phyloP scores from a whole-genome alignment of 1,140 invertebrate species.

The Samia ricini region DNA sequence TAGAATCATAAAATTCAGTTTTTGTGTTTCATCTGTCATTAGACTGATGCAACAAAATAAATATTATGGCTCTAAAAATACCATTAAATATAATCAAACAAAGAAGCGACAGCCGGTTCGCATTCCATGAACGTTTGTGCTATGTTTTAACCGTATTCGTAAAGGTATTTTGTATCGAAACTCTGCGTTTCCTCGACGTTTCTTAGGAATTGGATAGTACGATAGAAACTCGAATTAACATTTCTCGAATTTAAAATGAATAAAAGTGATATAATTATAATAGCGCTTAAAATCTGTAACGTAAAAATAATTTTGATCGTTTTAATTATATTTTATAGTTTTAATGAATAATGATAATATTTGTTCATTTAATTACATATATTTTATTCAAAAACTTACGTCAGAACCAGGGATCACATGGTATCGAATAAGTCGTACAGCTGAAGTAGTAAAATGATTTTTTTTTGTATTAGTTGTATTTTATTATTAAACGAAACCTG shows the following conservation, averaged over 20 bases:
- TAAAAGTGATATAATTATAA: not conserved
- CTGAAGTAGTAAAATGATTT: too few relatives aligned
- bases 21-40: not conserved
- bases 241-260: not conserved
- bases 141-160: conserved; percentile 4
- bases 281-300: too few relatives aligned
- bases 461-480: too few relatives aligned
- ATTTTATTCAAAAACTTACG: too few relatives aligned
- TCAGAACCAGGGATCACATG: too few relatives aligned
- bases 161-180: conserved; percentile 3
- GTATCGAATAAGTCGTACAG: too few relatives aligned
- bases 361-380: too few relatives aligned
- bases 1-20: not conserved
- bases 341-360: too few relatives aligned
- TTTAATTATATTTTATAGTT: too few relatives aligned
- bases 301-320: too few relatives aligned
- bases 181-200: not conserved
- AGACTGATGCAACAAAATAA: not conserved
- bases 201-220: not conserved
- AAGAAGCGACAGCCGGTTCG: not conserved
- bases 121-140: not conserved
- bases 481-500: too few relatives aligned
- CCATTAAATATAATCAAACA: conserved; percentile 1
- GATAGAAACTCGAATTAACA: not conserved
- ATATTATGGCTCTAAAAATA: not conserved